Base-by-base conservation (phyloP, 2,113 vertebrate species). In the Aix galericulata region DNA sequence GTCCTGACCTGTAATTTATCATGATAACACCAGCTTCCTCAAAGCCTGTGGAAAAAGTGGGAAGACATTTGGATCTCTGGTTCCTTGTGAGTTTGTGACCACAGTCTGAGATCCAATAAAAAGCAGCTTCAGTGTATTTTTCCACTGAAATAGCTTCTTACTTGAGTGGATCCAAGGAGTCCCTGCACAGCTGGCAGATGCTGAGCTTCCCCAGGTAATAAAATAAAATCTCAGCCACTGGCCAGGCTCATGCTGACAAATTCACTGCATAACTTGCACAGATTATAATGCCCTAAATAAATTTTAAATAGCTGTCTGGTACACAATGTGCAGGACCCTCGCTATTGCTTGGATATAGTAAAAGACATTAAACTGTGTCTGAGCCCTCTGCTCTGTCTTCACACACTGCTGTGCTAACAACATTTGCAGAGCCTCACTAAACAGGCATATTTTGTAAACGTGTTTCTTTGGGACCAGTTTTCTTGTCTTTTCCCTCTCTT, bases 1-100 rank as follows among this genome's bases (percentile, higher is more conserved):
- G 42, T 48, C 29, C 62, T 93, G 89, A 93, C 48, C 72, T 88
- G 56, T 78, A 86, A 78, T 95, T 93, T 90, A 68, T 42, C 68
- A 60, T 74, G 64, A 86, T 77, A 93, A 91, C 74, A 40, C 42
- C 79, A 90, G 38, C 68, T 83, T 86, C 87, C 82, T 91, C 56
- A 86, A 86, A 64, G 64, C 46, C 59, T 2, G 3, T 58, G 48
- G 53, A 73, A 94, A 72, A 64, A 67, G 10, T 62, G 72, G 66
- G 67, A 68, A 78, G 38, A 18, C 1, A 0, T 67, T 60, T 59
- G 60, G 52, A 63, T 93, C 23, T 76, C 58, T 64, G 42, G 2
- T 1, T 92, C 84, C 38, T 64, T 79, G 34, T 89, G 60, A 63
- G 82, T 90, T 81, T 72, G 80, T 18, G 60, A 83, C 34, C 67